Base-by-base conservation (phyloP, 2,888 invertebrate genomes). In the Agonopterix arenella region DNA sequence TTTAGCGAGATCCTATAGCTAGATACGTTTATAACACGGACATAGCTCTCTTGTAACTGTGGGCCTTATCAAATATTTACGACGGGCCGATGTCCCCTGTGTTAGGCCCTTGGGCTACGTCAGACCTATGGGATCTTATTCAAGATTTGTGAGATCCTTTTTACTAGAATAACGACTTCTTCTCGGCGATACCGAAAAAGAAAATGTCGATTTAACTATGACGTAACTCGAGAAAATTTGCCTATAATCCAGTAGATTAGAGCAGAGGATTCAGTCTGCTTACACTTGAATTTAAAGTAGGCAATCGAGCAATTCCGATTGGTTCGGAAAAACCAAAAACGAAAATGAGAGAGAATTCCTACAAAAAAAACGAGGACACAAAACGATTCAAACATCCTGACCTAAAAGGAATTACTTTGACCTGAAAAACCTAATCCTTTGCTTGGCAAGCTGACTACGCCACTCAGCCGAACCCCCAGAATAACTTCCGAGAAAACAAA, bases 41-140 rank as follows among this genome's bases (percentile, higher is more conserved):
- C 11, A 40, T 40, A 40, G 40, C 4, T n/a, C 40, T 40, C 40
- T 40, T 1, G 10, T 40, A 11, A 1, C 45, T 51, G 41, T 45
- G 48, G n/a, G n/a, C 11, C 51, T 48, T 51, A 51, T 51, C 51
- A 51, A 48, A 51, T 51, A 51, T 48, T 51, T 51, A 51, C 48
- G 51, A 48, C 51, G 47, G 42, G 18, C 48, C 48, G 46, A 48
- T 51, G 51, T 48, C 48, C 48, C 51, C 38, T 42, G 44, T 37
- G 47, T 44, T 40, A 28, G 28, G 40, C 45, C 45, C 48, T 46
- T 46, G 43, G 48, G 51, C 46, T 48, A 48, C 48, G 38, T 38
- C 45, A 16, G 48, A 46, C 48, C 44, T 48, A 46, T 51, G 45
- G 51, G 48, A 48, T 51, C 41, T 28, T 28, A 28, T 28, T 28